Percentiles rank a stretch among this genome's conserved stretches.
Conservation (phyloP, 2,797 vertebrate species). For the Anolis apletophallus region DNA sequence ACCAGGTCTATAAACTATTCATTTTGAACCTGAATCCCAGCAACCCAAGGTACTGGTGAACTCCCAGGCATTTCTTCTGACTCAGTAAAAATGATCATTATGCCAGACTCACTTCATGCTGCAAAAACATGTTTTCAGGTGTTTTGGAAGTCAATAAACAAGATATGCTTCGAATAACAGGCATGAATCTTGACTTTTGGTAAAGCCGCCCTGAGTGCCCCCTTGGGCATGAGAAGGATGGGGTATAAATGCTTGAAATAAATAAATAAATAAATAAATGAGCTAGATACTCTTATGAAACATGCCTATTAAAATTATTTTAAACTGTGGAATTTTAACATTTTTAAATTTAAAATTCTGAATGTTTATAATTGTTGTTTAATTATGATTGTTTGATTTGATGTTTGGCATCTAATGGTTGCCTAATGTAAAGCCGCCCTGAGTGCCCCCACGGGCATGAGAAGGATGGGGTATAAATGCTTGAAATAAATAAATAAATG, state of each 20-base stretch:
- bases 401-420: too few relatives aligned
- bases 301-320: neutral
- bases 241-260: too few relatives aligned
- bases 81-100: neutral
- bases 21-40: conserved; percentile 40
- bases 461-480: too few relatives aligned
- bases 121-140: conserved; percentile 14
- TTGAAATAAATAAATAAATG: neutral
- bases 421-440: neutral
- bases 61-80: conserved; percentile 21
- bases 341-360: too few relatives aligned
- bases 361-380: too few relatives aligned
- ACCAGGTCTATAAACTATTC: conserved; percentile 25
- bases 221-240: too few relatives aligned
- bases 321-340: too few relatives aligned
- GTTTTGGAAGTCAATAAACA: neutral
- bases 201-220: too few relatives aligned
- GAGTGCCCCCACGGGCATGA: too few relatives aligned
- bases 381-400: too few relatives aligned
- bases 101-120: neutral
- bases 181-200: neutral
- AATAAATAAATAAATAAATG: too few relatives aligned
- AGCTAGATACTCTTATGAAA: neutral
- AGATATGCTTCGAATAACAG: neutral
- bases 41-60: neutral